Percentiles rank a stretch among this genome's conserved stretches.
These are phyloP conservation scores for Orchesella flavescens DNA, from an alignment of 2,888 invertebrate species.

Conservation along the genomic window DNA sequence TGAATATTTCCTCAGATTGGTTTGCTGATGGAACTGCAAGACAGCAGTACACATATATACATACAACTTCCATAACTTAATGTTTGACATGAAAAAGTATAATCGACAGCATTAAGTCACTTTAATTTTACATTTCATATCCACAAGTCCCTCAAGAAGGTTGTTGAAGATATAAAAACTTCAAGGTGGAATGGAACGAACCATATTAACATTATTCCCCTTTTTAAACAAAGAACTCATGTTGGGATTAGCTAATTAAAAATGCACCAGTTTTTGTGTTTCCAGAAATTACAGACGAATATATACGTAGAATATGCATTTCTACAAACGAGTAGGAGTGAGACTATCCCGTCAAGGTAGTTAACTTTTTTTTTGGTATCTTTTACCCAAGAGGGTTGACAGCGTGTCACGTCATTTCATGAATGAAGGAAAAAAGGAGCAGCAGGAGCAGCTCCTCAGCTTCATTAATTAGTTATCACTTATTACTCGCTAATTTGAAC, in stretches of 20 bases:
- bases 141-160: no score
- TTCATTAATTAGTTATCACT: constrained; percentile 61
- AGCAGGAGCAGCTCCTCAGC: no score
- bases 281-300: neutral
- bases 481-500: constrained; percentile 63
- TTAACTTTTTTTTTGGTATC: constrained; percentile 8
- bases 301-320: no score
- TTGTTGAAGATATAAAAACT: neutral
- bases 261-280: neutral
- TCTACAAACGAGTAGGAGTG: neutral
- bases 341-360: neutral
- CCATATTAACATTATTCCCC: neutral
- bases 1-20: constrained; percentile 37
- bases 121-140: neutral
- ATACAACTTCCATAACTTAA: neutral
- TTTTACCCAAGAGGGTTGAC: constrained; percentile 28
- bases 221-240: neutral
- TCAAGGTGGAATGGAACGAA: neutral
- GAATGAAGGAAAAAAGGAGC: constrained; percentile 28
- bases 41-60: constrained; percentile 46
- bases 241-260: neutral
- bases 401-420: constrained; percentile 43
- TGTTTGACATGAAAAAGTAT: constrained; percentile 2
- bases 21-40: constrained; percentile 44
- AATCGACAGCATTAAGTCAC: no score